Evolutionary conservation across 2,797 vertebrate species (phyloP), one percentile per base, ranked within the genome.

Genomic region (Pseudochirops corinnae): DNA sequence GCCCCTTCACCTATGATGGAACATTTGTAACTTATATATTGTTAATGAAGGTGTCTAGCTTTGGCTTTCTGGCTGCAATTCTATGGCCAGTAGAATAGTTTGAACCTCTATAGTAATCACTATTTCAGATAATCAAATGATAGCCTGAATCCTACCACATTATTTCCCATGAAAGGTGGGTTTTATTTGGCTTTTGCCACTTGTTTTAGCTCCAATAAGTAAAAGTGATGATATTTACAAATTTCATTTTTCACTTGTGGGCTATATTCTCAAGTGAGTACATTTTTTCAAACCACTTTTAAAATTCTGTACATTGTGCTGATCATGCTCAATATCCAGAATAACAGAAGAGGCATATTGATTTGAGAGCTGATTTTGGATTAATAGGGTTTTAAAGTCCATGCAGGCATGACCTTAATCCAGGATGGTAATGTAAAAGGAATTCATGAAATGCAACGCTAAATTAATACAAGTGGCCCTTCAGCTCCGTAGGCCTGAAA

Each of bases 321-420:
- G 97, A 92, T 94, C 96, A 67, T 93, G 55, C 56, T 97, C 93
- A 97, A 98, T 97, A 97, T 94, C 60, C 67, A 96, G 92, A 97
- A 74, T 93, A 96, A 95, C 58, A 98, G 95, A 96, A 97, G 96
- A 96, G 92, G 92, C 93, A 92, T 55, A 95, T 90, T 97, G 97
- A 98, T 97, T 98, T 97, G 95, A 87, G 24, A 96, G 94, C 87
- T 97, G 97, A 98, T 97, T 98, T 97, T 94, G 90, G 24, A 96
- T 98, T 97, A 97, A 97, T 91, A 62, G 91, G 52, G 90, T 97
- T 98, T 98, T 92, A 93, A 97, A 95, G 60, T 96, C 57, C 96
- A 82, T 55, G 53, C 58, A 97, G 91, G 96, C 90, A 97, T 97
- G 96, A 96, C 93, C 97, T 98, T 97, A 96, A 97, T 97, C 74